Evolutionary conservation across 23 tunicate species (phyloP), one percentile per base, ranked within the genome.

Genomic region (Corella eumyota): DNA sequence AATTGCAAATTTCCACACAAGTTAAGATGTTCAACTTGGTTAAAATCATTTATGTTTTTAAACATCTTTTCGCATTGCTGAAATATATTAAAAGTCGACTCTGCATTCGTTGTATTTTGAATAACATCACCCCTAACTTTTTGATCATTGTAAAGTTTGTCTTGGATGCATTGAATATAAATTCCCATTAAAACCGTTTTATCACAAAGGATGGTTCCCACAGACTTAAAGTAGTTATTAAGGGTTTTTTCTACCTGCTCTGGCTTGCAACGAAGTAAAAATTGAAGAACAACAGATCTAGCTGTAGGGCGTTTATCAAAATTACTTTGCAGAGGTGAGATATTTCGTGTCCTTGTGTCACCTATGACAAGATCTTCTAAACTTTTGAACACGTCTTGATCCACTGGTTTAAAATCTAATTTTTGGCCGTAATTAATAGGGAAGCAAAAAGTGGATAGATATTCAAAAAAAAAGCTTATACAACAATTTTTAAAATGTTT

Each of bases 401-500:
- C 73, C n/a, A 46, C 32, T 1, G 56, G 51, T n/a, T 57, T 51
- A 7, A n/a, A n/a, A 25, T 26, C 44, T 6, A 26, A 58, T 22
- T 34, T 30, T 13, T 26, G 9, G 23, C 36, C 58, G 4, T 51
- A 30, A 19, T 28, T 15, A n/a, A n/a, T n/a, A 34, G 67, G 67
- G 36, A 62, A 62, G 25, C 67, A 62, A 31, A 73, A 67, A 7
- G 71, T 62, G 2, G 83, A 57, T 33, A 76, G 46, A 68, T 76
- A 76, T 58, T 68, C 74, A 45, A 76, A 51, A 38, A 76, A 76
- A 32, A 76, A 76, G 45, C 83, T 76, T 30, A 74, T 76, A 74
- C 75, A 52, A 68, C 34, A 30, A 4, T 51, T 32, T 54, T 59
- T 62, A 28, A 76, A 76, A 4, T 6, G 34, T 32, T 38, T 51